phyloP scores from a whole-genome alignment of 2,888 invertebrate species.

The Teinopalpus imperialis region DNA sequence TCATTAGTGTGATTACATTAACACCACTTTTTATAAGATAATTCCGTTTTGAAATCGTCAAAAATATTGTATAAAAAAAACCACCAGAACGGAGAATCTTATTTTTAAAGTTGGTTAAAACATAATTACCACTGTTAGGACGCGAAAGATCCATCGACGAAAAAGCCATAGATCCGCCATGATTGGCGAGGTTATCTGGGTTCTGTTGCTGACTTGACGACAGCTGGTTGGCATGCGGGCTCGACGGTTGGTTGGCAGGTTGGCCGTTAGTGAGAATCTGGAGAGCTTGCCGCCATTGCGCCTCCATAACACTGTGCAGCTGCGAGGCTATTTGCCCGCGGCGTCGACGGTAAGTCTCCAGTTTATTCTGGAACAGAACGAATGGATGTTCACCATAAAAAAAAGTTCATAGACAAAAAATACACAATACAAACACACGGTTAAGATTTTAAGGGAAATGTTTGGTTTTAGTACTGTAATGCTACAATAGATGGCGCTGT shows the following conservation, averaged over 20 bases:
- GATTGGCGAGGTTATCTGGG: constrained; percentile 26
- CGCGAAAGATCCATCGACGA: constrained; percentile 28
- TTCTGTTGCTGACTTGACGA: not conserved
- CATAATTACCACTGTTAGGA: constrained; percentile 31
- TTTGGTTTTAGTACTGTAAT: too few relatives aligned
- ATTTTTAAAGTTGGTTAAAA: too few relatives aligned
- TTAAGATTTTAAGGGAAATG: too few relatives aligned
- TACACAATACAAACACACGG: too few relatives aligned
- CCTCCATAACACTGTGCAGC: constrained; percentile 89
- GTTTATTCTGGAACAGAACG: constrained; percentile 49
- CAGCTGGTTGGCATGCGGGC: constrained; percentile 5
- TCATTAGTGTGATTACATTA: too few relatives aligned
- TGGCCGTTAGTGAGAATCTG: constrained; percentile 80
- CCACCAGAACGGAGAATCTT: too few relatives aligned
- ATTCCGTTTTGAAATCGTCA: too few relatives aligned
- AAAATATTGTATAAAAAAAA: too few relatives aligned
- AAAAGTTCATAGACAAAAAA: too few relatives aligned
- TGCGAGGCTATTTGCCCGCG: constrained; percentile 88
- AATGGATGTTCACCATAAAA: too few relatives aligned
- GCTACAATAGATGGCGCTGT: too few relatives aligned
- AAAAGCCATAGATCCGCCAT: not conserved
- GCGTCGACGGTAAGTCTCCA: constrained; percentile 64
- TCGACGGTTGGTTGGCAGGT: constrained; percentile 17
- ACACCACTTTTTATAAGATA: too few relatives aligned
- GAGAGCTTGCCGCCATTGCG: constrained; percentile 90